Evolutionary conservation across 92 coral and sea anemone genomes (phyloP), one percentile per base, ranked within the genome.

Genomic region (Nematostella vectensis): DNA sequence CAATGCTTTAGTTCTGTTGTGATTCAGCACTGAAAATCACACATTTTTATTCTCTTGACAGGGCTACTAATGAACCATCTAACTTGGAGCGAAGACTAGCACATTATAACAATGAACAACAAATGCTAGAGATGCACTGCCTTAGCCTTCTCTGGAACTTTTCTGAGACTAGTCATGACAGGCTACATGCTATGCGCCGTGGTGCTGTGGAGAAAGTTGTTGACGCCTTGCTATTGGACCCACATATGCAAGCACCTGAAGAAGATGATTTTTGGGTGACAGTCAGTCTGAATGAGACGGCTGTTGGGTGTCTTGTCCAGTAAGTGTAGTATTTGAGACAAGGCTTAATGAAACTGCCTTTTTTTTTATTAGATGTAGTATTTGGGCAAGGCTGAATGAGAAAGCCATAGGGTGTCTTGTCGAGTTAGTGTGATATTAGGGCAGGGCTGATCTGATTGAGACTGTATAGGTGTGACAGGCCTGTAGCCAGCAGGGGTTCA

Each of bases 301-400:
- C 95, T 54, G 88, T 85, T 25, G 95, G 95, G 25, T 81, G 95
- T 54, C 76, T 85, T 48, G 84, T 75, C 37, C 88, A 80, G 95
- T 84, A 64, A 80, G 94, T 61, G 0, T 13, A 11, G 40, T 15
- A 0, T 21, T 48, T 12, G 25, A 0, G 6, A 22, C 0, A 20
- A 11, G 17, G 43, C 15, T 12, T n/a, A n/a, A n/a, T n/a, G n/a
- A n/a, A 26, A 28, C 1, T 25, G 8, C 1, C 8, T 17, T 12
- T 15, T 44, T 59, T 15, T 16, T 8, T 9, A n/a, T n/a, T n/a
- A n/a, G n/a, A n/a, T n/a, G n/a, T n/a, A n/a, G n/a, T 16, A 33
- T 1, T 1, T 3, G 25, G 28, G 55, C 16, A 4, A 3, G 29
- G 27, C 2, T n/a, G n/a, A n/a, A n/a, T n/a, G n/a, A n/a, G n/a